Percentiles rank a stretch among this genome's conserved stretches.
Evolutionary conservation across 2,797 vertebrate genomes (phyloP).

Genomic region (Pelodytes ibericus): DNA sequence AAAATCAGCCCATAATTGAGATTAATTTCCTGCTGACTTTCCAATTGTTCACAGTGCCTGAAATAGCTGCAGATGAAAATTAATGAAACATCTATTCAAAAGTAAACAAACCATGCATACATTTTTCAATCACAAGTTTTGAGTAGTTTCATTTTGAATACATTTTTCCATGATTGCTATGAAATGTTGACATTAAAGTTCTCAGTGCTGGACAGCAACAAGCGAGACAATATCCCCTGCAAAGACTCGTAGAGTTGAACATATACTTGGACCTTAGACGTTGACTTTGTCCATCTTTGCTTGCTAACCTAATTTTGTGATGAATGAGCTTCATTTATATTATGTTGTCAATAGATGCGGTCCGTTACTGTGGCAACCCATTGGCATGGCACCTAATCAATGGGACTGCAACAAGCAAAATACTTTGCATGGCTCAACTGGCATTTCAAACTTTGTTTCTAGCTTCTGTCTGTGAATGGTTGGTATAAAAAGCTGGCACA

Average conservation of each 20-base stretch:
- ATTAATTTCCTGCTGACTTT: constrained; percentile 21
- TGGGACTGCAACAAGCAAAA: constrained; percentile 63
- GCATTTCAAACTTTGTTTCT: constrained; percentile 60
- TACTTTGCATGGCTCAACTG: constrained; percentile 63
- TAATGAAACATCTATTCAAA: constrained; percentile 24
- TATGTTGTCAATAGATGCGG: constrained; percentile 53
- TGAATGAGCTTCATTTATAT: constrained; percentile 5
- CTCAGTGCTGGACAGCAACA: neutral
- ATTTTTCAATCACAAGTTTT: constrained; percentile 1
- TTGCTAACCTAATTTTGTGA: neutral
- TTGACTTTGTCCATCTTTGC: neutral
- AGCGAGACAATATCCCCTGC: neutral
- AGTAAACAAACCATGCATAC: constrained; percentile 1
- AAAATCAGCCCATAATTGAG: neutral
- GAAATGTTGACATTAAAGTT: neutral
- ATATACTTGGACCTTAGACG: neutral
- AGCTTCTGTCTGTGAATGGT: constrained; percentile 60
- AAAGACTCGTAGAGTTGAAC: neutral
- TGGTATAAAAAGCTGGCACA: constrained; percentile 57
- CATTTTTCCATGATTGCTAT: neutral
- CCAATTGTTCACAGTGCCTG: constrained; percentile 10
- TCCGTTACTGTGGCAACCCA: constrained; percentile 66
- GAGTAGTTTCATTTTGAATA: neutral
- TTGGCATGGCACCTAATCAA: constrained; percentile 58
- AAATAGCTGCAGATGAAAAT: constrained; percentile 7